Evolutionary conservation across 2,888 invertebrate species (phyloP), one percentile per base, ranked within the genome.

Genomic region (Cheilosia urbana): DNA sequence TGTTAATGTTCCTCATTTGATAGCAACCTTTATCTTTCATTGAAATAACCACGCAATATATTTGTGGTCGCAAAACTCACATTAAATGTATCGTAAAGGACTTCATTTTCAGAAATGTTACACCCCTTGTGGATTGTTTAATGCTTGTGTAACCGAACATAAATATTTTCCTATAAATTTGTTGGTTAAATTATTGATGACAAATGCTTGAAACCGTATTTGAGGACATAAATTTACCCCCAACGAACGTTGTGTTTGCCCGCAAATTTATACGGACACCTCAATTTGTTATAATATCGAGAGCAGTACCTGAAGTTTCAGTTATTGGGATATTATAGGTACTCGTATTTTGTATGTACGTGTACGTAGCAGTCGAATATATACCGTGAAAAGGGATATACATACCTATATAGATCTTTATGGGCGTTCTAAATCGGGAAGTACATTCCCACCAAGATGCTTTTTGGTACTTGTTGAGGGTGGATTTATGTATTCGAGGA

Each of bases 401-500:
- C 45, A 7, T 69, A n/a, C n/a, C n/a, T n/a, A n/a, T n/a, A 47
- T 69, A 73, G 58, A 75, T 57, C 57, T 57, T 57, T 57, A 58
- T 58, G 65, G 57, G 57, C 47, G 45, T 75, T 65, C 65, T 57
- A 65, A 40, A 37, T 37, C 55, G 37, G 47, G 34, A 45, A n/a
- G 47, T 47, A 66, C 34, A 17, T 15, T 13, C 21, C 15, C 24
- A 27, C 15, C 13, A 51, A 75, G 57, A 66, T 66, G 75, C 57
- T 75, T 66, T 66, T 73, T 55, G 19, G 62, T 37, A 77, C 77
- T 77, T 77, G 77, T 77, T 77, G 77, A 78, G 69, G 77, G 77
- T 78, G 77, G 69, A 78, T 69, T 69, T 78, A 78, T 69, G 77
- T 63, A 55, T 37, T 42, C 53, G 69, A 55, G 19, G 40, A 63